Conservation (phyloP, 2,888 invertebrate species). For the Taenaris catops region DNA sequence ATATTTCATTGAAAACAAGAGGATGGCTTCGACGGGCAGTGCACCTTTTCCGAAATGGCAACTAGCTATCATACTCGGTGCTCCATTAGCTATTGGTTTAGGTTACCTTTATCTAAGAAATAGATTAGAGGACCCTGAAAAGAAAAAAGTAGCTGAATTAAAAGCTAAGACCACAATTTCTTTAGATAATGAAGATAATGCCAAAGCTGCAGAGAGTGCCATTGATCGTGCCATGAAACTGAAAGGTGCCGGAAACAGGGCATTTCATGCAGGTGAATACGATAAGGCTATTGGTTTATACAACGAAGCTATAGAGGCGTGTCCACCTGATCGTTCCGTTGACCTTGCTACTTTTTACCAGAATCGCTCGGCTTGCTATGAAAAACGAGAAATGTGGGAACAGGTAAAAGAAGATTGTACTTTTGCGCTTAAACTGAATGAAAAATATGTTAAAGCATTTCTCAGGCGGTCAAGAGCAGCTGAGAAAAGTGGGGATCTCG, state of each 20-base stretch:
- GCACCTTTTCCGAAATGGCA: conserved; percentile 90
- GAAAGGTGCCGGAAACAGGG: conserved; percentile 93
- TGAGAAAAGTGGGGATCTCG: conserved; percentile 89
- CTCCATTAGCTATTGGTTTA: conserved; percentile 90
- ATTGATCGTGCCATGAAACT: conserved; percentile 87
- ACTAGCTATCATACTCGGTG: conserved; percentile 89
- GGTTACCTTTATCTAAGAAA: conserved; percentile 88
- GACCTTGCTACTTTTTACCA: conserved; percentile 96
- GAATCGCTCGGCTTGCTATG: conserved; percentile 97
- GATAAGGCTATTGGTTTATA: conserved; percentile 95
- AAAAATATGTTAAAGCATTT: conserved; percentile 93
- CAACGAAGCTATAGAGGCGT: conserved; percentile 95
- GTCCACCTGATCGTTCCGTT: conserved; percentile 84
- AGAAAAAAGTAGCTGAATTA: conserved; percentile 70
- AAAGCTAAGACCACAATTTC: conserved; percentile 81
- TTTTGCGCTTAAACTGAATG: conserved; percentile 90
- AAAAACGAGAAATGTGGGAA: conserved; percentile 92
- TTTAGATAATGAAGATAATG: conserved; percentile 78
- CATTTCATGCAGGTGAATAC: conserved; percentile 92
- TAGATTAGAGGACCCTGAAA: conserved; percentile 74
- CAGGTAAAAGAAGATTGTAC: conserved; percentile 93
- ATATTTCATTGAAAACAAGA: conserved; percentile 34
- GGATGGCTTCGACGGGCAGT: conserved; percentile 74
- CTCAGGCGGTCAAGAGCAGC: conserved; percentile 90
- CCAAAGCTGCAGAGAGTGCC: conserved; percentile 75